A percentile compares a stretch with the other conserved stretches of the same genome.
Conservation (phyloP, 53 echinoderm and acorn worm species). For the Arbacia lixula region DNA sequence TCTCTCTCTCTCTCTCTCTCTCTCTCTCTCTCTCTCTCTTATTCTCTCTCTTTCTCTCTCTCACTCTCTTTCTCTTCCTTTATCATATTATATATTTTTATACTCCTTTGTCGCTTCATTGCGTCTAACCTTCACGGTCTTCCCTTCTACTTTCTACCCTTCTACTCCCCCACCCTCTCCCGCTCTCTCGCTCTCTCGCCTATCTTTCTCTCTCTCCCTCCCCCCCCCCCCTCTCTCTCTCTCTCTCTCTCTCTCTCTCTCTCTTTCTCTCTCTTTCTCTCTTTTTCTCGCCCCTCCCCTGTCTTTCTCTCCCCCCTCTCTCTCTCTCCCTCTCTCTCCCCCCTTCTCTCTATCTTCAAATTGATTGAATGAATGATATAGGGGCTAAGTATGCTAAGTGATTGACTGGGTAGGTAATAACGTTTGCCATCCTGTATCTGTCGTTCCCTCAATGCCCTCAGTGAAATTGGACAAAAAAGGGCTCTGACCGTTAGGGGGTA, state of each 20-base stretch:
- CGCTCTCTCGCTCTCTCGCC: background rate
- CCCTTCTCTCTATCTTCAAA: too few relatives aligned
- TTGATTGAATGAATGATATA: too few relatives aligned
- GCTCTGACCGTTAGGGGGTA: too few relatives aligned
- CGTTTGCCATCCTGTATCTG: too few relatives aligned
- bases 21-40: background rate
- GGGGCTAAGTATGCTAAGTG: too few relatives aligned
- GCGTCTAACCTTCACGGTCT: too few relatives aligned
- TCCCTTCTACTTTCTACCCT: too few relatives aligned
- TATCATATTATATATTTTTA: background rate
- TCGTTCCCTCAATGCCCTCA: too few relatives aligned
- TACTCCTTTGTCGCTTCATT: too few relatives aligned
- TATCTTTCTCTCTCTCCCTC: background rate
- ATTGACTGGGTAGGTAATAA: too few relatives aligned
- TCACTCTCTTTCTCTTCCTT: background rate
- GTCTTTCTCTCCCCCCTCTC: background rate
- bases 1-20: background rate
- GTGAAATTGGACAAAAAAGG: too few relatives aligned
- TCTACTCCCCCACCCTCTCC: background rate
- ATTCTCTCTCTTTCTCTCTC: background rate
- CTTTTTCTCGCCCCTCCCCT: background rate
- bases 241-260: background rate
- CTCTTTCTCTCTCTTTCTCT: background rate
- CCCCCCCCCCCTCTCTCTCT: background rate
- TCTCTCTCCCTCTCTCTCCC: slow-evolving; percentile 5